phyloP scores from a whole-genome alignment of 2,888 invertebrate species.

The Agapetus fuscipes region DNA sequence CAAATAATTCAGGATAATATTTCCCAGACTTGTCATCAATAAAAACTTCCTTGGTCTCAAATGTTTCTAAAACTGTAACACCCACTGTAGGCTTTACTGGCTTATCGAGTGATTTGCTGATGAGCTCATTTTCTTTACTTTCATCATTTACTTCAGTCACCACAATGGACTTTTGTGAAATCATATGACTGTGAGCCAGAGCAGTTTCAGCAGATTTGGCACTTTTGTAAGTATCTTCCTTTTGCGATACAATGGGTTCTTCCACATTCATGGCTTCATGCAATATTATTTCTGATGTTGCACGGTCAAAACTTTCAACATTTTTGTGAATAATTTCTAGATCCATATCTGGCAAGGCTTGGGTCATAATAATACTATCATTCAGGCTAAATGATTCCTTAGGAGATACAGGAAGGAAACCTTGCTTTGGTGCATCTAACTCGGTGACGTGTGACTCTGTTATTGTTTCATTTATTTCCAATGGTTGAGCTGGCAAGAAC shows the following conservation, averaged over 20 bases:
- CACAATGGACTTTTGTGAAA: constrained; percentile 53
- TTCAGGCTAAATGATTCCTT: constrained; percentile 32
- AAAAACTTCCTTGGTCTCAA: constrained; percentile 58
- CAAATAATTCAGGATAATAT: constrained; percentile 68
- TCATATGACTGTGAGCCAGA: constrained; percentile 33
- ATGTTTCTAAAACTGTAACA: constrained; percentile 51
- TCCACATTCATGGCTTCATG: constrained; percentile 59
- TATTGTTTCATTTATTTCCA: constrained; percentile 35
- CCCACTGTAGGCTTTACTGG: constrained; percentile 50
- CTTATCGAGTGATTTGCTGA: constrained; percentile 35
- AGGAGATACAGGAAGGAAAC: constrained; percentile 34
- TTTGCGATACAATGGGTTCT: constrained; percentile 50
- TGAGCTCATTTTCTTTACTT: constrained; percentile 48
- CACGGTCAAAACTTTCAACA: constrained; percentile 36
- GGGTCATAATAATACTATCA: constrained; percentile 40
- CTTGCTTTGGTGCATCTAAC: constrained; percentile 15
- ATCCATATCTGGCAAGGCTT: constrained; percentile 30
- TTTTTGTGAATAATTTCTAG: constrained; percentile 30
- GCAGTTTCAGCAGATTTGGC: constrained; percentile 46
- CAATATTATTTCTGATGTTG: constrained; percentile 46
- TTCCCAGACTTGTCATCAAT: constrained; percentile 64
- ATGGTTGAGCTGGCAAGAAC: constrained; percentile 12
- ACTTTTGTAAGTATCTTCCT: constrained; percentile 45
- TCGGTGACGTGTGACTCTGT: constrained; percentile 28
- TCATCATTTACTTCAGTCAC: constrained; percentile 57